Evolutionary conservation across 2,797 vertebrate genomes (phyloP), one percentile per base, ranked within the genome.

Genomic region (Siniperca obscura): DNA sequence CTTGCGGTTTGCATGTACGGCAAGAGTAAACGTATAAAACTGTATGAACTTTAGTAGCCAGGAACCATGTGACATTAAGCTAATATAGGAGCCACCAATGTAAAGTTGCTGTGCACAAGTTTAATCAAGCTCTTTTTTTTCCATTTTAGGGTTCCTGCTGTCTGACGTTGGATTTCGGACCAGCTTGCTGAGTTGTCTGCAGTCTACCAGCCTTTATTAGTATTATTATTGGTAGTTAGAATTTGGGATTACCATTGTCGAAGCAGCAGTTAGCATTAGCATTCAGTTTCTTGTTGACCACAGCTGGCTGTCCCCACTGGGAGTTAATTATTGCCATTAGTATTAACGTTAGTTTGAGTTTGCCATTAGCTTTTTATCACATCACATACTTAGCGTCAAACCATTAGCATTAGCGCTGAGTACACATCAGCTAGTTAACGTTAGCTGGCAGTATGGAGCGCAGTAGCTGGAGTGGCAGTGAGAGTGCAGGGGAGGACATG

Each of bases 381-480:
- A 0, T 69, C 34, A 52, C 52, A 61, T 55, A 17, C 36, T 52
- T 69, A 27, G 59, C 22, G 16, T 44, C 42, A 7, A 52, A 50
- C 8, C 68, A 42, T 69, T 81, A 36, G 60, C 70, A 8, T 78
- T 40, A 70, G 62, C 7, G 34, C 50, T 46, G 68, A 85, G 44
- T 17, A 9, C 74, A 75, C 64, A 6, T 59, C 11, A 36, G 82
- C 79, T 72, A 68, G 80, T 70, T 50, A 80, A 8, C 81, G 27
- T 86, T 94, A 95, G 90, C 96, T 89, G 93, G 91, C 95, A 95
- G 91, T 89, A 99, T 99, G 97, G 98, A 99, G 91, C 96, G 96
- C 92, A 97, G 97, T 93, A 99, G 97, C 96, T 99, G 98, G 98
- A 99, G 98, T 89, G 98, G 98, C 95, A 99, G 98, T 7, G 98